These are phyloP conservation scores for Podocnemis expansa DNA, from an alignment of 2,113 vertebrate species.

Conservation along the genomic window DNA sequence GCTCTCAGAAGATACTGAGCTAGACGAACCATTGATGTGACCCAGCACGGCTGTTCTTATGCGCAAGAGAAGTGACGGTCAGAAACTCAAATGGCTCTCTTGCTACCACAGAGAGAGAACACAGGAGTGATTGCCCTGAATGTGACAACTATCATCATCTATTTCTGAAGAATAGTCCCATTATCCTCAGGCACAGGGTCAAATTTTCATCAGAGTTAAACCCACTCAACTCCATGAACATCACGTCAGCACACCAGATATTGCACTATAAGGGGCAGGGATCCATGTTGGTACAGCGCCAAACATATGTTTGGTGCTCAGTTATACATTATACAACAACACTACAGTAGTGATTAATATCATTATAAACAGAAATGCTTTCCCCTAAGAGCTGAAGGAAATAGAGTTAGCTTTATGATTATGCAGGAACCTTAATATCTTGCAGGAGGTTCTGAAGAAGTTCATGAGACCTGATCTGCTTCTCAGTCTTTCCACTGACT, in stretches of 20 bases:
- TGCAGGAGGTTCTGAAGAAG: not conserved
- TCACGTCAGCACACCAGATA: not conserved
- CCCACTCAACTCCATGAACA: not conserved
- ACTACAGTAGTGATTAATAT: not conserved
- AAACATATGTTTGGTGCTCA: not conserved
- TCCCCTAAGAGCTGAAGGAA: not conserved
- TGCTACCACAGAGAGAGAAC: not conserved
- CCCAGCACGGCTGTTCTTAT: too few relatives aligned
- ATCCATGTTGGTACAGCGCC: not conserved
- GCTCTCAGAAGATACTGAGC: too few relatives aligned
- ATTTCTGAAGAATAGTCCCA: not conserved
- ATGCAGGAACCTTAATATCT: not conserved
- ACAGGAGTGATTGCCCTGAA: not conserved
- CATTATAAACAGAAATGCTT: not conserved
- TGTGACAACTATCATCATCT: not conserved
- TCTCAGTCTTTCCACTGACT: not conserved
- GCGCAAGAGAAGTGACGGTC: too few relatives aligned
- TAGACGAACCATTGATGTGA: too few relatives aligned
- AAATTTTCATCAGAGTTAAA: not conserved
- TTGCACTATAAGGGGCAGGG: not conserved
- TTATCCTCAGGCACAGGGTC: not conserved
- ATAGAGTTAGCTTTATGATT: not conserved
- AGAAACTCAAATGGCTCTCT: too few relatives aligned
- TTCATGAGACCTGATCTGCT: not conserved
- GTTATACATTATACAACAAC: not conserved